phyloP scores from a whole-genome alignment of 2,888 invertebrate species.

The Halictus ligatus region DNA sequence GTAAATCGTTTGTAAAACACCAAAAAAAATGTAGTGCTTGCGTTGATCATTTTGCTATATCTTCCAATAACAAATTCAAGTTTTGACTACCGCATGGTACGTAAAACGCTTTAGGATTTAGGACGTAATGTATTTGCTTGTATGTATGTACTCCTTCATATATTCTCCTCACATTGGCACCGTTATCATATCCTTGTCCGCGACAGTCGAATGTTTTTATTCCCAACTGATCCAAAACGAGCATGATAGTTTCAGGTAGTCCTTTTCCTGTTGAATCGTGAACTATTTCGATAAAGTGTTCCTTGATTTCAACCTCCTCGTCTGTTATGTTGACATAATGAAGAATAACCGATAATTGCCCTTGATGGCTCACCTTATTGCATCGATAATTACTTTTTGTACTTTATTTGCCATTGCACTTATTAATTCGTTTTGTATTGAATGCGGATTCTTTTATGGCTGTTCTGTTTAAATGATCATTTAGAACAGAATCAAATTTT shows the following conservation, averaged over 20 bases:
- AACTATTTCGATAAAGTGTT: too few relatives aligned
- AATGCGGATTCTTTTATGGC: too few relatives aligned
- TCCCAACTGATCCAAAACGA: constrained; percentile 32
- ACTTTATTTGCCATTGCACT: constrained; percentile 45
- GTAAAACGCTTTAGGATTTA: background rate
- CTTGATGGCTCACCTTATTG: constrained; percentile 33
- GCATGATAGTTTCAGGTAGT: too few relatives aligned
- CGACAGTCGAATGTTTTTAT: constrained; percentile 42
- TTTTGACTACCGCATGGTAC: background rate
- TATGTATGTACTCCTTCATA: constrained; percentile 42
- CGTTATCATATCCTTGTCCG: constrained; percentile 54
- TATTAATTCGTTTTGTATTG: constrained; percentile 24
- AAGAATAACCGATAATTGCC: too few relatives aligned
- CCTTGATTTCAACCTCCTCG: too few relatives aligned
- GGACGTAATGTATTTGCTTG: constrained; percentile 34
- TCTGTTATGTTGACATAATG: too few relatives aligned
- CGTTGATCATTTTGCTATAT: background rate
- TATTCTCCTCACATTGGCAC: constrained; percentile 50
- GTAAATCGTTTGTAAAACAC: background rate
- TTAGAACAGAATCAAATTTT: too few relatives aligned
- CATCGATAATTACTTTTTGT: constrained; percentile 41
- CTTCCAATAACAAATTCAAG: background rate
- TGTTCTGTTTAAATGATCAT: too few relatives aligned
- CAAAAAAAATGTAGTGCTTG: background rate
- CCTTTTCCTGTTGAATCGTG: too few relatives aligned